Evolutionary conservation across 1,140 invertebrate genomes (phyloP).

Genomic region (Eulimnadia texana): DNA sequence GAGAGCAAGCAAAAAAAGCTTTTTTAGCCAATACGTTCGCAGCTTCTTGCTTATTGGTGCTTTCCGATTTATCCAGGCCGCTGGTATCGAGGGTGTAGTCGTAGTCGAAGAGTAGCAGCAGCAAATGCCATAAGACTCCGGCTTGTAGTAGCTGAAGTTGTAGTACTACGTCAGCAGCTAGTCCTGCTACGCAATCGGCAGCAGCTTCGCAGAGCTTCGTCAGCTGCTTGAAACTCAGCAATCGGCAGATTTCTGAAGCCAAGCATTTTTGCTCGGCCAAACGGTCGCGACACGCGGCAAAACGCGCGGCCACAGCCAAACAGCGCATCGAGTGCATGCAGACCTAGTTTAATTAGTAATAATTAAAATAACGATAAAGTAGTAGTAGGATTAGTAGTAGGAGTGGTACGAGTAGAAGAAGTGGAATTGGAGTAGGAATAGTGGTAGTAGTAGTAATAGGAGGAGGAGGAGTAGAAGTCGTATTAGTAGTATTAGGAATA

Average conservation of each 20-base stretch:
- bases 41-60: constrained; percentile 66
- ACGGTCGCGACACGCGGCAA: constrained; percentile 73
- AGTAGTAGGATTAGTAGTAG: no score
- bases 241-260: constrained; percentile 72
- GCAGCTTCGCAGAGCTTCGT: constrained; percentile 61
- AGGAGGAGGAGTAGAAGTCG: background rate
- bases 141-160: constrained; percentile 82
- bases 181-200: constrained; percentile 67
- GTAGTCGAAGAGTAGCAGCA: constrained; percentile 84
- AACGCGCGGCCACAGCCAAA: constrained; percentile 87
- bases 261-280: constrained; percentile 74
- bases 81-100: constrained; percentile 97
- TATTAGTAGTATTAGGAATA: background rate
- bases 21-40: constrained; percentile 82
- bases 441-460: background rate
- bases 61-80: constrained; percentile 69
- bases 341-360: constrained; percentile 42
- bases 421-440: no score
- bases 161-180: constrained; percentile 64
- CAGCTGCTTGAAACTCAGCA: constrained; percentile 79
- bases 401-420: no score
- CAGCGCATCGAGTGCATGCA: constrained; percentile 82
- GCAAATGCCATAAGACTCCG: constrained; percentile 81
- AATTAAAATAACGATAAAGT: background rate
- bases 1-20: constrained; percentile 63